Base-by-base conservation (phyloP, 2,888 invertebrate genomes). In the Drosophila prostipennis region DNA sequence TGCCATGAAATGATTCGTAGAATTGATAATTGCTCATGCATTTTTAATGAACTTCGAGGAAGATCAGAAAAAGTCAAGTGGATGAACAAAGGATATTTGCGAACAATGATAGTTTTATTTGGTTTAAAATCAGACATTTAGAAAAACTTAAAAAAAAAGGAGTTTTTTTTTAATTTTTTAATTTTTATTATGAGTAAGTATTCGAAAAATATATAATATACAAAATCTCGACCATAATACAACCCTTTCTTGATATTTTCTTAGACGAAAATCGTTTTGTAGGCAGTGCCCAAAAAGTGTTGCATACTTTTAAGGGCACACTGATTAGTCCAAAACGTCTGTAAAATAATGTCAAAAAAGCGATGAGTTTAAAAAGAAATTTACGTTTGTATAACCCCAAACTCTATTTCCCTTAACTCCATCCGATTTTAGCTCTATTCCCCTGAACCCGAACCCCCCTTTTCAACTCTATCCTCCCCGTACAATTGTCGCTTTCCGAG, bases 241-340 rank as follows among this genome's bases (percentile, higher is more conserved):
- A 19, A 19, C 0, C 2, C 3, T 2, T 26, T 26, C 26, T 26
- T 26, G 26, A 26, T 6, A 26, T 40, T 23, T 26, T 7, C 7
- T 8, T 7, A 1, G 7, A 19, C 19, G 19, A n/a, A 13, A 7
- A 23, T 11, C 3, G 3, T 3, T 13, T n/a, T 7, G 3, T 0
- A 7, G 13, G 13, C 7, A n/a, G n/a, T 13, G 7, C 3, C 4
- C 45, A 14, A 42, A 43, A 58, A 55, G 10, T 46, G 16, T 67
- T 77, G 79, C 79, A 81, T 80, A 80, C 79, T 77, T 80, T 70
- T 34, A 11, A 59, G 79, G 42, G 46, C 16, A 0, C 34, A 11
- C 2, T 51, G 32, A 48, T 16, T 46, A 29, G 8, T 26, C 7
- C n/a, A 0, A 13, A 6, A 6, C n/a, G 26, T n/a, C 3, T n/a